Evolutionary conservation across 2,797 vertebrate genomes (phyloP), one percentile per base, ranked within the genome.

Genomic region (Coregonus sp.): DNA sequence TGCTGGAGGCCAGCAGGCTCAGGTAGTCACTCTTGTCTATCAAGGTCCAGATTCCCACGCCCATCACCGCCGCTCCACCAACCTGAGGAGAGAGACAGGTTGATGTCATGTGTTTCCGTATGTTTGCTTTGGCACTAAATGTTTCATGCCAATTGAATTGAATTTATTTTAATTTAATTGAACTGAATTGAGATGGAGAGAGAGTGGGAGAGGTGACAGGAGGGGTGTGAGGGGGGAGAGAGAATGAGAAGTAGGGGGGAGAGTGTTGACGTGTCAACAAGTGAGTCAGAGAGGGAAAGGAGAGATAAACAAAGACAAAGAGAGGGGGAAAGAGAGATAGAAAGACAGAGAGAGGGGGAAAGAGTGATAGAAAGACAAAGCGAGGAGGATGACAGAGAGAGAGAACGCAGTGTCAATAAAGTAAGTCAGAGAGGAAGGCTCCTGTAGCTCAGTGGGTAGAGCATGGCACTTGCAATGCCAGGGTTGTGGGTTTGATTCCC

Each of bases 11-110:
- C 90, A 97, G 86, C 77, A 96, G 84, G 76, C 94, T 92, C 78
- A 96, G 92, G 89, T 96, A 96, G 86, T 95, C 90, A 0, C 95
- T 96, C 89, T 97, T 97, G 84, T 97, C 95, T 78, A 93, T 82
- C 82, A 97, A 88, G 0, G 95, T 96, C 96, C 96, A 97, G 70
- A 95, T 66, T n/a, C 96, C 96, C 51, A 97, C 94, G 0, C 93
- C 95, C 87, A 95, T 85, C 75, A 96, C 95, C 0, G 93, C 94
- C 0, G 89, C 95, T 14, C 96, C 96, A 0, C 95, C 95, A 72
- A 95, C 90, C 96, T 97, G 88, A 6, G 40, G 35, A 50, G 40
- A 73, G 25, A 66, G 71, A 33, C 37, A 15, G 47, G 72, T 59
- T 56, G 59, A 15, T 2, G 73, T 56, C 47, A 50, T 59, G 16